Evolutionary conservation across 2,888 invertebrate species (phyloP), one percentile per base, ranked within the genome.

Genomic region (Lithosia quadra): DNA sequence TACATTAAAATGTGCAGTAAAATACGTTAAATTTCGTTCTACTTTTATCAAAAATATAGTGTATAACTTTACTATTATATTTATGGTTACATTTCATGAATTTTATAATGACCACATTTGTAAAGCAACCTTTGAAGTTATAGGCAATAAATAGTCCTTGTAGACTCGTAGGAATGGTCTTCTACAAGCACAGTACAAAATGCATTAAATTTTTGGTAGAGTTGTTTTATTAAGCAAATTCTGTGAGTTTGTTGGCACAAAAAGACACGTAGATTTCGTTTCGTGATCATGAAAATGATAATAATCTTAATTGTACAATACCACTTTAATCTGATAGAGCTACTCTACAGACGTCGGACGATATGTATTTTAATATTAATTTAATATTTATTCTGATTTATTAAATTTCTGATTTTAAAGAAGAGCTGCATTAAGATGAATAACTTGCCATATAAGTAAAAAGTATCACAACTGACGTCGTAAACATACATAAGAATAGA

Each of bases 401-500:
- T n/a, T n/a, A n/a, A n/a, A 56, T 9, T 53, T 66, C 65, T 58
- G 73, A 64, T 36, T 39, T 15, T 36, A 56, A 22, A 67, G 60
- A 72, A 59, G 18, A 70, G 63, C 59, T 72, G 39, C 28, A 59
- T 58, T 68, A 57, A 68, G 58, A 74, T 63, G 67, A 59, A 28
- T 28, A 61, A 67, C 63, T 73, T 57, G 64, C 69, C 74, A 64
- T 73, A 55, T 2, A 2, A 1, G 8, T 63, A 78, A 33, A 73
- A 67, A 77, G 76, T 78, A 75, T 76, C 67, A 69, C 33, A 66
- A 71, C 74, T 71, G 24, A 55, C 18, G 69, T 73, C 69, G 67
- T 84, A 79, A 49, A 49, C 85, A 86, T 85, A 73, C 77, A 81
- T 69, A 78, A 74, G 71, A 69, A 74, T 69, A 81, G 61, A 85